Percentiles rank a stretch among this genome's conserved stretches.
These are phyloP conservation scores for Diloba caeruleocephala DNA, from an alignment of 2,888 invertebrate species.

Conservation along the genomic window DNA sequence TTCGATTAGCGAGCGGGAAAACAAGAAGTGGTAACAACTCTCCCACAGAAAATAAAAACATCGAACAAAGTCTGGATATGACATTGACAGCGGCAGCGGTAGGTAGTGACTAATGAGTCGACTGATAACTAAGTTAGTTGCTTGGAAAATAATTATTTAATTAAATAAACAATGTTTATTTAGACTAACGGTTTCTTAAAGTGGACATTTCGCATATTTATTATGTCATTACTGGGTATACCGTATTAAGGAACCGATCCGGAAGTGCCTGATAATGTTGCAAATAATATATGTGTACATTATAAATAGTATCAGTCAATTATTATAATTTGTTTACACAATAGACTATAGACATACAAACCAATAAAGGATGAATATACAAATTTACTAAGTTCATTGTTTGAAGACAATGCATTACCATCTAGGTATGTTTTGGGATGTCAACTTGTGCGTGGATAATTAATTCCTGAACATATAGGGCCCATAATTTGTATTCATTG, in stretches of 20 bases:
- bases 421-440: slow-evolving; percentile 73
- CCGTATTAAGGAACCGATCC: too few relatives aligned
- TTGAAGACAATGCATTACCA: slow-evolving; percentile 71
- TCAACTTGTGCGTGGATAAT: slow-evolving; percentile 67
- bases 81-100: slow-evolving; percentile 61
- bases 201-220: not conserved
- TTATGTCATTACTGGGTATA: too few relatives aligned
- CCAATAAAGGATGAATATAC: slow-evolving; percentile 21
- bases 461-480: slow-evolving; percentile 67
- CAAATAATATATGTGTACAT: too few relatives aligned
- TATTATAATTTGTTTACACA: slow-evolving; percentile 25
- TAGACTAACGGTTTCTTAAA: not conserved
- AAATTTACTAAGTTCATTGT: slow-evolving; percentile 66
- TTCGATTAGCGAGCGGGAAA: slow-evolving; percentile 78
- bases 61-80: slow-evolving; percentile 71
- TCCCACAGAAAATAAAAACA: slow-evolving; percentile 70
- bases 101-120: slow-evolving; percentile 55
- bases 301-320: slow-evolving; percentile 7
- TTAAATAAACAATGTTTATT: not conserved
- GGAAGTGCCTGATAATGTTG: too few relatives aligned
- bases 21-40: slow-evolving; percentile 70
- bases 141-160: slow-evolving; percentile 29
- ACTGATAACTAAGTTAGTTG: slow-evolving; percentile 30
- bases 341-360: too few relatives aligned
- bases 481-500: slow-evolving; percentile 69